Conservation (phyloP, 2,113 vertebrate genomes). For the Neoarius graeffei region DNA sequence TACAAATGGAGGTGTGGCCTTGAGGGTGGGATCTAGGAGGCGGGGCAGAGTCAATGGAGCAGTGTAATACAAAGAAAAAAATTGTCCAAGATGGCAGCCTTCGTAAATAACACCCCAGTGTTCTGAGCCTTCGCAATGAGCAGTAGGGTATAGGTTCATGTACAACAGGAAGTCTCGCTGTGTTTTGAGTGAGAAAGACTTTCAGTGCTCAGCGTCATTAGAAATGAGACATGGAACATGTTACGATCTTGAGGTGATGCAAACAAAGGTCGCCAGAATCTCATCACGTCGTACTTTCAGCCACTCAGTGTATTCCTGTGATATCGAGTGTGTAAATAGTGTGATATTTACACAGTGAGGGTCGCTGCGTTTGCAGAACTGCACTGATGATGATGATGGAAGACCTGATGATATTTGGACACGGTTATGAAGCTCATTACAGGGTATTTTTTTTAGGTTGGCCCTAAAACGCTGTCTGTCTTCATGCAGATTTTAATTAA, state of each 20-base stretch:
- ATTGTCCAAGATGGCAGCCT: background rate
- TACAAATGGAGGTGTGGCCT: background rate
- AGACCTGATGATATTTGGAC: background rate
- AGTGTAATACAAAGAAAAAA: background rate
- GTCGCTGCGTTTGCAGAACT: background rate
- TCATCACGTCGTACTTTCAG: background rate
- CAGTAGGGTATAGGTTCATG: background rate
- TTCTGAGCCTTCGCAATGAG: background rate
- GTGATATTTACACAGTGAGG: background rate
- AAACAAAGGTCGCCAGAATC: background rate
- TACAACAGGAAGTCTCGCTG: background rate
- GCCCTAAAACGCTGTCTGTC: conserved; percentile 10
- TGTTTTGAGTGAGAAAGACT: background rate
- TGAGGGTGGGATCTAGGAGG: background rate
- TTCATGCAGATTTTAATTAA: conserved; percentile 28
- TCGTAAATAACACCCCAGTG: background rate
- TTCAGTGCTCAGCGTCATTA: background rate
- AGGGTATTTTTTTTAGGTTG: background rate
- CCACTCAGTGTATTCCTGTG: background rate
- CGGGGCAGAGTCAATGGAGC: background rate
- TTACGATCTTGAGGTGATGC: background rate
- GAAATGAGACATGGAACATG: background rate
- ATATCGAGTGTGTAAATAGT: background rate
- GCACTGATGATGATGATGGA: background rate
- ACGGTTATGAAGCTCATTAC: background rate